Evolutionary conservation across 1,140 invertebrate genomes (phyloP).

Genomic region (Chrysopa pallens): DNA sequence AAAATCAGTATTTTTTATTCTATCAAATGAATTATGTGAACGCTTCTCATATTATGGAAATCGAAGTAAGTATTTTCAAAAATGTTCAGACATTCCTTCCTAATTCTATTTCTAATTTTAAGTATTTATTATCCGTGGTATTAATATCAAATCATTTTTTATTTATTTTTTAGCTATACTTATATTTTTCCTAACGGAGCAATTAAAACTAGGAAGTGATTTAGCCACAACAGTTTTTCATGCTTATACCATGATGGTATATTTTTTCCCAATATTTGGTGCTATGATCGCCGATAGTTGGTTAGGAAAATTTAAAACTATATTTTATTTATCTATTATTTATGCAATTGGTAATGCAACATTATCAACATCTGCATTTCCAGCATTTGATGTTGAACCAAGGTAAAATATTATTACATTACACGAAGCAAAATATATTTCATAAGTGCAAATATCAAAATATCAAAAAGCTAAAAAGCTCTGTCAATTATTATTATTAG

Average conservation of each 20-base stretch:
- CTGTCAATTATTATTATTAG: too few species aligned
- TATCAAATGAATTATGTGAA: slow-evolving; percentile 93
- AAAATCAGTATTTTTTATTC: slow-evolving; percentile 81
- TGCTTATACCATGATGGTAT: slow-evolving; percentile 63
- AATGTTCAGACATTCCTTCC: slow-evolving; percentile 2
- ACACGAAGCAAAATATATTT: too few species aligned
- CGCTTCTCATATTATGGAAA: slow-evolving; percentile 93
- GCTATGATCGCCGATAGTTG: slow-evolving; percentile 76
- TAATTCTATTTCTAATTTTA: not conserved
- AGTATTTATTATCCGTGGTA: not conserved
- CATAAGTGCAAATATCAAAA: too few species aligned
- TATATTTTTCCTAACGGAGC: slow-evolving; percentile 54
- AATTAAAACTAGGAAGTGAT: slow-evolving; percentile 42
- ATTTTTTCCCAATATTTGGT: slow-evolving; percentile 72
- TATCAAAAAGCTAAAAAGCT: too few species aligned
- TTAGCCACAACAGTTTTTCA: slow-evolving; percentile 68
- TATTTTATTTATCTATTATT: slow-evolving; percentile 71
- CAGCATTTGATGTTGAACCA: slow-evolving; percentile 20
- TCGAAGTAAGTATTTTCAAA: slow-evolving; percentile 51
- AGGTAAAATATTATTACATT: slow-evolving; percentile 17
- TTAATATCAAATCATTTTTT: slow-evolving; percentile 1
- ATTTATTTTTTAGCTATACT: slow-evolving; percentile 54
- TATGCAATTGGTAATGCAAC: slow-evolving; percentile 73
- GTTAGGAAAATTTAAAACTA: slow-evolving; percentile 76
- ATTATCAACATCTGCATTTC: slow-evolving; percentile 50